Conservation (phyloP, 92 coral and sea anemone species). For the Heliopora coerulea region DNA sequence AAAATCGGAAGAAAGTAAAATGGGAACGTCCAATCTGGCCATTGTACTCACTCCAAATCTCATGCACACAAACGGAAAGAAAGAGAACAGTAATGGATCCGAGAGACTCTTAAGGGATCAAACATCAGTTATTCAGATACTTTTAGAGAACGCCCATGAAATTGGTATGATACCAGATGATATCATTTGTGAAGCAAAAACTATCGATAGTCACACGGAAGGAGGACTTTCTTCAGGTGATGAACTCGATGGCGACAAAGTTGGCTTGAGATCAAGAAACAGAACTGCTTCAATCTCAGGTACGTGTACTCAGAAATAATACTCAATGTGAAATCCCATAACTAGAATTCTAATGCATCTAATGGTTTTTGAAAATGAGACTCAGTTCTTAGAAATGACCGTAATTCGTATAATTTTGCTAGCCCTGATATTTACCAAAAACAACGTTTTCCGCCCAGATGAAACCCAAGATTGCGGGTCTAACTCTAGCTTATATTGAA, state of each 20-base stretch:
- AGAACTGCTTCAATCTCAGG: constrained; percentile 91
- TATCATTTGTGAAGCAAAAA: constrained; percentile 74
- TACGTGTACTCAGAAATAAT: constrained; percentile 30
- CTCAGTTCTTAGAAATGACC: too few relatives aligned
- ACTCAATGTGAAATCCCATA: too few relatives aligned
- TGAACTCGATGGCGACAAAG: constrained; percentile 78
- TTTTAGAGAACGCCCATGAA: constrained; percentile 74
- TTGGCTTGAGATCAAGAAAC: constrained; percentile 66
- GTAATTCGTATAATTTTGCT: too few relatives aligned
- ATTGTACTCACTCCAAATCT: constrained; percentile 93
- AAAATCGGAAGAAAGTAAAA: constrained; percentile 76
- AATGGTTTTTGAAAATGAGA: too few relatives aligned
- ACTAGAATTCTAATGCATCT: too few relatives aligned
- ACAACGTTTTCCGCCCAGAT: too few relatives aligned
- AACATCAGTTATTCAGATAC: constrained; percentile 69
- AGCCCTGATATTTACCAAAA: too few relatives aligned
- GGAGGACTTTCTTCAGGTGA: constrained; percentile 90
- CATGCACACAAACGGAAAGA: constrained; percentile 72
- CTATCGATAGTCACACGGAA: constrained; percentile 66
- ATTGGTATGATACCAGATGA: constrained; percentile 86
- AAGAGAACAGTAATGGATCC: constrained; percentile 61
- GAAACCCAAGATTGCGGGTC: too few relatives aligned
- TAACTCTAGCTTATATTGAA: too few relatives aligned
- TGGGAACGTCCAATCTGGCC: constrained; percentile 89
- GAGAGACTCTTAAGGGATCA: constrained; percentile 88